These are phyloP conservation scores for Liasis olivaceus DNA, from an alignment of 2,797 vertebrate genomes.

Conservation along the genomic window DNA sequence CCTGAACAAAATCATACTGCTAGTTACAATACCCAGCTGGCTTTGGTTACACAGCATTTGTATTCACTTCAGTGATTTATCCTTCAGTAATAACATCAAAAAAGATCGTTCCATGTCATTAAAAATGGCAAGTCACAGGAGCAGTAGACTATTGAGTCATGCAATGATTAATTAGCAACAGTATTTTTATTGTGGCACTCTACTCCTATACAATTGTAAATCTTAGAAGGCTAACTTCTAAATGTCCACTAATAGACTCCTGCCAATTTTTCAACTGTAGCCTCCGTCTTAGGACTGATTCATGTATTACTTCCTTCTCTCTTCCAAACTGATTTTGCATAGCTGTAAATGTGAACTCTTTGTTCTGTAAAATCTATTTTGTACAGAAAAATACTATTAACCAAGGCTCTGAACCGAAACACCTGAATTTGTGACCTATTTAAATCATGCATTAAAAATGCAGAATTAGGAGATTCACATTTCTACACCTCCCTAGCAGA, in stretches of 20 bases:
- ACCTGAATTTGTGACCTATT: neutral
- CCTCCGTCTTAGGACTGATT: slow-evolving; percentile 15
- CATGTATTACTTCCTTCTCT: neutral
- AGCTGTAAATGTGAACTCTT: neutral
- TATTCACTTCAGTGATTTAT: slow-evolving; percentile 42
- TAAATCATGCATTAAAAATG: neutral
- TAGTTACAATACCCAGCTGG: slow-evolving; percentile 15
- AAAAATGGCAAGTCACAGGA: slow-evolving; percentile 38
- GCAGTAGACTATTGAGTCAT: slow-evolving; percentile 46
- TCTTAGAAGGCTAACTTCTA: slow-evolving; percentile 46
- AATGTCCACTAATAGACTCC: slow-evolving; percentile 19
- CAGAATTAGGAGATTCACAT: neutral
- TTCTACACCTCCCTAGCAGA: neutral
- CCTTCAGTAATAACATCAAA: slow-evolving; percentile 45
- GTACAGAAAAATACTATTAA: neutral
- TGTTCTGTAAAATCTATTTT: neutral
- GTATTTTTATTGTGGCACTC: slow-evolving; percentile 32
- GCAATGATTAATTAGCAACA: slow-evolving; percentile 37
- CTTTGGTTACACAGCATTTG: slow-evolving; percentile 27
- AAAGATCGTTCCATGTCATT: slow-evolving; percentile 30
- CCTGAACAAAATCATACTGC: neutral
- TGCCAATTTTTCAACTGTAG: slow-evolving; percentile 25
- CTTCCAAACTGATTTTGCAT: neutral
- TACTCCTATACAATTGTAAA: slow-evolving; percentile 34
- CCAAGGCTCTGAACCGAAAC: neutral